Evolutionary conservation across 2,888 invertebrate genomes (phyloP), one percentile per base, ranked within the genome.

Genomic region (Tanypteryx hageni): DNA sequence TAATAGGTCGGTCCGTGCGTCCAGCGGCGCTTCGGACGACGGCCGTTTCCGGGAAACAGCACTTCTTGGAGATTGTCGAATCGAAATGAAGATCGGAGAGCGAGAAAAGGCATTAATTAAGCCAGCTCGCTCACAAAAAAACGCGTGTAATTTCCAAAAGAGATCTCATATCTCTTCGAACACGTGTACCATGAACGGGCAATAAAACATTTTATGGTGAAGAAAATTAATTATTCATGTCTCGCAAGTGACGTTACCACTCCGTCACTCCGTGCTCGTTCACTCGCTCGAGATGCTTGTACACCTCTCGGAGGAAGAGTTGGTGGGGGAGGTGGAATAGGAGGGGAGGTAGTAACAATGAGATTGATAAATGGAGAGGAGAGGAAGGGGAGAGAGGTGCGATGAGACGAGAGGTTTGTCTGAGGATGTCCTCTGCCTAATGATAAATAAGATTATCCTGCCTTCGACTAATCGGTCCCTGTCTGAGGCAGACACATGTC

Each of bases 131-230:
- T 76, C 14, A 22, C 22, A 27, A 27, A 76, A 22, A 27, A 13
- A n/a, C 27, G 16, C 2, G 27, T 22, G 22, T 44, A 44, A 44
- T 44, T 44, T 10, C 22, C n/a, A 64, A 64, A 22, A 68, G 68
- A 68, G 68, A 68, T n/a, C 68, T 8, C n/a, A n/a, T 22, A n/a
- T 22, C n/a, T 68, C 27, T 27, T 18, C 0, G 10, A 76, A 27
- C 76, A 76, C 76, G 76, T 76, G 76, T 76, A 27, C 76, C 76
- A 76, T 76, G 76, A 76, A 76, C 10, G 27, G 27, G 76, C 76
- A 76, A 22, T 76, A 76, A 76, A 76, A 27, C 27, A 76, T 76
- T 76, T 76, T 76, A 76, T 27, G 76, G 9, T 13, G 22, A 76
- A 76, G 27, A 27, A 27, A 76, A 76, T 76, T 76, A 76, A 76